A percentile compares a stretch with the other conserved stretches of the same genome.
phyloP scores from a whole-genome alignment of 2,113 vertebrate genomes.

The Cyanoramphus novaezelandiae region DNA sequence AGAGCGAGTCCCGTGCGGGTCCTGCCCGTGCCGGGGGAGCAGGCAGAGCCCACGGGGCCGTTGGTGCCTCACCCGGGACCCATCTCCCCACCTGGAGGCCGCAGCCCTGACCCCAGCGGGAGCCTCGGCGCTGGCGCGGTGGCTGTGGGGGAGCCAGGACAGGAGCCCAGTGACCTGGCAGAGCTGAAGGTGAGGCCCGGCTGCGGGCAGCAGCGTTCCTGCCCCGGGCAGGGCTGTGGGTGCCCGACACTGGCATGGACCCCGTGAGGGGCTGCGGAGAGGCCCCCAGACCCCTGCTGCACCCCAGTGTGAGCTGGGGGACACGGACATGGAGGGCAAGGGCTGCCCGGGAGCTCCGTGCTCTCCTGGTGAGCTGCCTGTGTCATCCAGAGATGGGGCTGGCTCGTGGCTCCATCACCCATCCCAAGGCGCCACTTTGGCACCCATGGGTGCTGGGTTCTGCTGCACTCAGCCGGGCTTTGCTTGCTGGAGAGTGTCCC shows the following conservation, averaged over 20 bases:
- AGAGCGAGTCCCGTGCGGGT: neutral
- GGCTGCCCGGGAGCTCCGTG: accelerated
- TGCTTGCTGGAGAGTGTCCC: neutral
- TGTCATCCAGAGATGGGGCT: accelerated
- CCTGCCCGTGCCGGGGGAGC: neutral
- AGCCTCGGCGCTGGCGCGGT: neutral
- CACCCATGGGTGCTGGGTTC: neutral
- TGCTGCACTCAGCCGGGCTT: neutral
- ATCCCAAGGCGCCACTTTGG: neutral
- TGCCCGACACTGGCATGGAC: neutral
- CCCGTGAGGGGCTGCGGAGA: accelerated
- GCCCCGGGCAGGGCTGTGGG: neutral
- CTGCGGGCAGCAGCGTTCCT: neutral
- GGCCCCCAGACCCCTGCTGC: neutral
- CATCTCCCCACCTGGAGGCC: neutral
- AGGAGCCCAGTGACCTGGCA: neutral
- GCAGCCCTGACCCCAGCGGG: neutral
- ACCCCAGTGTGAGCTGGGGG: neutral
- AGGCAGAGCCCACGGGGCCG: neutral
- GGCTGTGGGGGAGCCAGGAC: neutral
- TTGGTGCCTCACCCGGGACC: neutral
- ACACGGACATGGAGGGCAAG: neutral
- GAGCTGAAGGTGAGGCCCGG: neutral
- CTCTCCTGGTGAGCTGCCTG: neutral
- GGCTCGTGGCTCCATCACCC: accelerated